phyloP scores from a whole-genome alignment of 2,113 vertebrate genomes.

The Podiceps cristatus region DNA sequence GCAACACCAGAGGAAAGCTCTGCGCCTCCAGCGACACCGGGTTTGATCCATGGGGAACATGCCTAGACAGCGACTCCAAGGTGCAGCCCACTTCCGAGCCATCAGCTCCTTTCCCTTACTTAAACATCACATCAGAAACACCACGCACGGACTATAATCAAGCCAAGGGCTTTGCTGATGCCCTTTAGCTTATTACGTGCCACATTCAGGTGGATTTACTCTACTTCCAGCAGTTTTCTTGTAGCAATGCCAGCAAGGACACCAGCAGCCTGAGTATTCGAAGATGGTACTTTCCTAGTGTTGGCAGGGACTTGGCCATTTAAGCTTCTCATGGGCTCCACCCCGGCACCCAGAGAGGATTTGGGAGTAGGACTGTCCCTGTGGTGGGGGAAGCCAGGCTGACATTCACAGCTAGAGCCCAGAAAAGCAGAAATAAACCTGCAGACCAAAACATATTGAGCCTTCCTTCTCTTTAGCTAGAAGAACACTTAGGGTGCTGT shows the following conservation, averaged over 20 bases:
- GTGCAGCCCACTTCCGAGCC: not conserved
- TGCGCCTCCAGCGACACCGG: accelerated
- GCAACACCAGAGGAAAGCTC: not conserved
- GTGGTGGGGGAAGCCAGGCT: not conserved
- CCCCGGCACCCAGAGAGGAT: not conserved
- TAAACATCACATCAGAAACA: not conserved
- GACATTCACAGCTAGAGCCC: not conserved
- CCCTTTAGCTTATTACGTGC: not conserved
- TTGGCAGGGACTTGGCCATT: not conserved
- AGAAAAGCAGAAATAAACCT: not conserved
- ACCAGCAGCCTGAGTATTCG: not conserved
- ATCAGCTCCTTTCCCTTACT: not conserved
- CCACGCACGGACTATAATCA: not conserved
- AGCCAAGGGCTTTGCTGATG: not conserved
- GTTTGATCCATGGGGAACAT: not conserved
- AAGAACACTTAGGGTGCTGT: not conserved
- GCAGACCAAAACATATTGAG: not conserved
- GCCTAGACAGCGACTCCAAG: not conserved
- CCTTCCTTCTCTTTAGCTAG: not conserved
- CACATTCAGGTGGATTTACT: not conserved
- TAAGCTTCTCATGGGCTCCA: not conserved
- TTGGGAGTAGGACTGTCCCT: not conserved
- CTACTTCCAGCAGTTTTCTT: not conserved
- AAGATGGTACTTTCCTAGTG: not conserved
- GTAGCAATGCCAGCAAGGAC: not conserved